Evolutionary conservation across 2,888 invertebrate genomes (phyloP).

Genomic region (Blastobasis adustella): DNA sequence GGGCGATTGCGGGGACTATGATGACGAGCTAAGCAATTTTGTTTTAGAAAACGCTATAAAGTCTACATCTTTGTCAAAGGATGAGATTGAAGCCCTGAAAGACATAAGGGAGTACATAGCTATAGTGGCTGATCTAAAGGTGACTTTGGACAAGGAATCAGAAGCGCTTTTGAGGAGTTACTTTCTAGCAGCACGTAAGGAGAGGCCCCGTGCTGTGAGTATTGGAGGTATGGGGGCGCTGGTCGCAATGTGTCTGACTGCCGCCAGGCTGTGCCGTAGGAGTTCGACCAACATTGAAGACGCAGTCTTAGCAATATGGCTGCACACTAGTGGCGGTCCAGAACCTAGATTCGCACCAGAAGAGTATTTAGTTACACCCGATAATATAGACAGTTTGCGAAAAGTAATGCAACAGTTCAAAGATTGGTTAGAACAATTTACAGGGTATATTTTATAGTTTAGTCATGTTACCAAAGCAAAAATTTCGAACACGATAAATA

Average conservation of each 20-base stretch:
- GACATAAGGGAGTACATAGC: constrained; percentile 45
- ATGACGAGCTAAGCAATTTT: constrained; percentile 50
- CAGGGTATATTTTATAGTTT: constrained; percentile 16
- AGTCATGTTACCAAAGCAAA: no score
- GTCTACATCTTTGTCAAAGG: constrained; percentile 22
- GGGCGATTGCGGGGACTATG: constrained; percentile 48
- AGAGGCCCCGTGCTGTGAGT: constrained; percentile 41
- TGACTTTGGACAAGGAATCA: constrained; percentile 33
- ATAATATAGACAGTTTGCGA: constrained; percentile 40
- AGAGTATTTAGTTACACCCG: constrained; percentile 54
- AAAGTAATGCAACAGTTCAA: constrained; percentile 48
- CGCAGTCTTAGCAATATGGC: constrained; percentile 61
- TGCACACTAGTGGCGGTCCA: constrained; percentile 51
- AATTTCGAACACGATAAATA: no score
- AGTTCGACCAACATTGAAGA: constrained; percentile 43
- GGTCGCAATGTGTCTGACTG: constrained; percentile 40
- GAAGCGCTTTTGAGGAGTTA: constrained; percentile 47
- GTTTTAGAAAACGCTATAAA: constrained; percentile 37
- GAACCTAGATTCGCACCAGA: constrained; percentile 57
- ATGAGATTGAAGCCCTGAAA: constrained; percentile 38
- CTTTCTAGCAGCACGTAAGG: constrained; percentile 54
- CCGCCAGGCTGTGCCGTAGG: constrained; percentile 54
- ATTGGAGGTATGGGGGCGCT: constrained; percentile 47
- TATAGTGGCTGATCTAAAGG: constrained; percentile 43
- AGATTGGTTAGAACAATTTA: constrained; percentile 54